Evolutionary conservation across 2,113 vertebrate species (phyloP), one percentile per base, ranked within the genome.

Genomic region (Monarcha castaneiventris): DNA sequence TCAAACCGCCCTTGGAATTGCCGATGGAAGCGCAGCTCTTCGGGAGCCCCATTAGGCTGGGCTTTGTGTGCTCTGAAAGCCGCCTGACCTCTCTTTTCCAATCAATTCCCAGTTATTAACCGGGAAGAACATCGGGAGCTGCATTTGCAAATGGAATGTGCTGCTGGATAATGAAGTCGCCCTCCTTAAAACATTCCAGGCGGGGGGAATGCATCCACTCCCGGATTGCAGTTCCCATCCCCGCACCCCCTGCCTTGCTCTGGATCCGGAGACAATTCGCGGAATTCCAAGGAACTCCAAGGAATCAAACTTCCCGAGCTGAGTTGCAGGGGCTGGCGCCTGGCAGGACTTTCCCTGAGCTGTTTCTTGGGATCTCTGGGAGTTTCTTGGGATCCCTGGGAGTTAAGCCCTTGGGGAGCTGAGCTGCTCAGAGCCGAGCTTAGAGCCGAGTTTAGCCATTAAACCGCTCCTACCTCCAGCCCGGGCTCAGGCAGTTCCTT

Each of bases 41-140:
- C 21, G 3, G 35, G 20, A 63, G 78, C 87, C 55, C 63, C 80
- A 74, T 93, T 83, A 86, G 62, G 61, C 79, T 56, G 15, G 2
- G 85, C 56, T 81, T 63, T 43, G 39, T 71, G 77, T 55, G 81
- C 90, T 89, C 30, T 56, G 59, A 48, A 32, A 91, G 74, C 94
- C 37, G 21, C 39, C 16, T 33, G 92, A 78, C 75, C 90, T 96
- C 94, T 81, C 66, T 89, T 97, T 59, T 79, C 96, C 96, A 63
- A 91, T 84, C 90, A 69, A 91, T 94, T 81, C 93, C 89, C 96
- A 27, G 86, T 93, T 92, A 93, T 96, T 92, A 94, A 52, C 93
- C 73, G 64, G 85, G 94, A 93, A 68, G 64, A 86, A 67, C 41
- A 29, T 4, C 25, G 72, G 86, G 94, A 93, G 55, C 78, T 33